phyloP scores from a whole-genome alignment of 2,113 vertebrate genomes.

The Gymnarchus niloticus region DNA sequence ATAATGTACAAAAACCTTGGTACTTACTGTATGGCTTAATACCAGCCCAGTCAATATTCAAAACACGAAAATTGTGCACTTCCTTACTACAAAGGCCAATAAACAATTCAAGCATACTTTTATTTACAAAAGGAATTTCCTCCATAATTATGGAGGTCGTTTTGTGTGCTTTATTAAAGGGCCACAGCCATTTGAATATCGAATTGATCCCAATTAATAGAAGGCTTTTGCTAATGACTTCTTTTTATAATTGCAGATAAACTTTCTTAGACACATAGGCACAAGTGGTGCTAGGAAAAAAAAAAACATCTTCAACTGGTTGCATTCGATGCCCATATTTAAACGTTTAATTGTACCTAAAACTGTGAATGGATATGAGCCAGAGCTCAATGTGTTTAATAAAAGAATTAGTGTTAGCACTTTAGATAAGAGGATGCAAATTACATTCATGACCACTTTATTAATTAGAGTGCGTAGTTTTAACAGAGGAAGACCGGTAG shows the following conservation, averaged over 20 bases:
- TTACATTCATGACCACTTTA: conserved; percentile 33
- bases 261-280: conserved; percentile 16
- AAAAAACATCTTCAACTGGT: background rate
- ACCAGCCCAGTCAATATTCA: background rate
- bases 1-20: background rate
- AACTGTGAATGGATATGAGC: conserved; percentile 21
- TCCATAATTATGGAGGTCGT: conserved; percentile 23
- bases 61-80: conserved; percentile 4
- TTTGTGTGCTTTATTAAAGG: conserved; percentile 30
- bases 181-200: conserved; percentile 21
- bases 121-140: conserved; percentile 23
- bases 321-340: conserved; percentile 24
- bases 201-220: conserved; percentile 35
- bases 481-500: conserved; percentile 7
- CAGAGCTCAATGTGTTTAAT: conserved; percentile 25
- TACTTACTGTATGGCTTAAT: background rate
- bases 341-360: conserved; percentile 22
- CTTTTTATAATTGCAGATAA: conserved; percentile 20
- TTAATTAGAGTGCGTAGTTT: conserved; percentile 22
- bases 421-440: conserved; percentile 24
- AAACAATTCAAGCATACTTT: conserved; percentile 19
- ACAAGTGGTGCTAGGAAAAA: background rate
- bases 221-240: conserved; percentile 29
- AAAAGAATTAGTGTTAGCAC: conserved; percentile 31
- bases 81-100: conserved; percentile 3